Percentiles rank a stretch among this genome's conserved stretches.
These are phyloP conservation scores for Odontamblyopus rebecca DNA, from an alignment of 2,797 vertebrate genomes.

Conservation along the genomic window DNA sequence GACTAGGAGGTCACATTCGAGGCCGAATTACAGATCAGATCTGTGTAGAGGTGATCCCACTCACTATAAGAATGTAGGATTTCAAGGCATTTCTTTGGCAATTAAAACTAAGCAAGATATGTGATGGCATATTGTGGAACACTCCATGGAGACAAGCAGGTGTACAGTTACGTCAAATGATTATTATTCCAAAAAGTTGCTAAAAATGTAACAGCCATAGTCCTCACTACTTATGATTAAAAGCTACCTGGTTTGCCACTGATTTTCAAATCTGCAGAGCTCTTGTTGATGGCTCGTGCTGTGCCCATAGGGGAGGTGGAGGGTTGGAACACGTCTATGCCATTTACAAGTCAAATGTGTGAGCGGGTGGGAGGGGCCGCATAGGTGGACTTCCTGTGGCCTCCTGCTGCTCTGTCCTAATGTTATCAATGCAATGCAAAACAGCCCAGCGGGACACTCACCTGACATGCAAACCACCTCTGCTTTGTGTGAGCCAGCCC, in stretches of 20 bases:
- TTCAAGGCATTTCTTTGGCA: too few relatives aligned
- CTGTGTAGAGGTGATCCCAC: too few relatives aligned
- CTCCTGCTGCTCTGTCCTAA: neutral
- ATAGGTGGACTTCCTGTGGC: neutral
- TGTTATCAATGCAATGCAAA: slow-evolving; percentile 9
- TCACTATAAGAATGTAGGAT: too few relatives aligned
- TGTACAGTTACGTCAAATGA: too few relatives aligned
- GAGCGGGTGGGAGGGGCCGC: neutral
- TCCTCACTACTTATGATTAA: neutral
- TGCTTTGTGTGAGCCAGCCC: neutral
- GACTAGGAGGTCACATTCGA: too few relatives aligned
- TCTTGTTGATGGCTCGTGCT: neutral
- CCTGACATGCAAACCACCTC: slow-evolving; percentile 7
- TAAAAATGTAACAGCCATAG: neutral
- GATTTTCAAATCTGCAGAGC: too few relatives aligned
- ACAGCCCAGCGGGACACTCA: slow-evolving; percentile 1
- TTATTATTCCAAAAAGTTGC: neutral
- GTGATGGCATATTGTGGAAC: too few relatives aligned
- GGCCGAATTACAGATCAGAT: too few relatives aligned
- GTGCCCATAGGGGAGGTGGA: neutral
- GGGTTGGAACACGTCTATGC: neutral
- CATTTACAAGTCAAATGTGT: slow-evolving; percentile 7
- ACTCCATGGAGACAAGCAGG: too few relatives aligned
- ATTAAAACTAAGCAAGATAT: too few relatives aligned
- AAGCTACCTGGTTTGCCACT: neutral